These are phyloP conservation scores for Sisyra nigra DNA, from an alignment of 2,888 invertebrate species.

Conservation along the genomic window DNA sequence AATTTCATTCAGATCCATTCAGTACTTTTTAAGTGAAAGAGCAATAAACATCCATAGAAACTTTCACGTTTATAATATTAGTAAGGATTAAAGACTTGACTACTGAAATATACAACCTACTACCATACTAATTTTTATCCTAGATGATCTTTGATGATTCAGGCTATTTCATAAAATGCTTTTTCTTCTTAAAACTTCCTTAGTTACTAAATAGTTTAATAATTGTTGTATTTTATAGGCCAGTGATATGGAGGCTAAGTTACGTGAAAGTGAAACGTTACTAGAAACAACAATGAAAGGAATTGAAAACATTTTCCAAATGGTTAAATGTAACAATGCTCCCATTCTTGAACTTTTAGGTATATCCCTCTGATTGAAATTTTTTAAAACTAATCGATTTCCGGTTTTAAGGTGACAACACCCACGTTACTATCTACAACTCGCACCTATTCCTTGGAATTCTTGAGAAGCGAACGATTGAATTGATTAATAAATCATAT, in stretches of 20 bases:
- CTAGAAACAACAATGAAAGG: slow-evolving; percentile 27
- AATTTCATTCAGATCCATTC: too few species aligned
- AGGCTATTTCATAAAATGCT: too few species aligned
- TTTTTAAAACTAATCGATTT: neutral
- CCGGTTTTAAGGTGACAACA: slow-evolving; percentile 36
- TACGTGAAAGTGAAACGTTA: slow-evolving; percentile 20
- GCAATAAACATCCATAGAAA: too few species aligned
- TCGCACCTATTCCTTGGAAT: slow-evolving; percentile 68
- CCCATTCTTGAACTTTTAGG: slow-evolving; percentile 53
- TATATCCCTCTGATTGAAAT: slow-evolving; percentile 11
- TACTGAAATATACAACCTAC: too few species aligned
- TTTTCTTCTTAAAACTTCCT: too few species aligned
- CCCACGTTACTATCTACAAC: slow-evolving; percentile 58
- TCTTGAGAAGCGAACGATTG: slow-evolving; percentile 57
- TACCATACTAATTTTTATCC: too few species aligned
- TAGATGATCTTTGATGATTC: too few species aligned
- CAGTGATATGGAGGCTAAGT: slow-evolving; percentile 17
- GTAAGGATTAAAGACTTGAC: too few species aligned
- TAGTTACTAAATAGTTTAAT: too few species aligned
- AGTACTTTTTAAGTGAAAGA: too few species aligned
- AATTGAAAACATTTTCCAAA: slow-evolving; percentile 36
- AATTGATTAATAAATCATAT: slow-evolving; percentile 41
- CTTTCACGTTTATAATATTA: too few species aligned
- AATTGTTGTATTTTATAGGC: slow-evolving; percentile 16
- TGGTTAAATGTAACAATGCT: slow-evolving; percentile 55